Base-by-base conservation (phyloP, 2,888 invertebrate genomes). In the Cryptocheilus praepositus region DNA sequence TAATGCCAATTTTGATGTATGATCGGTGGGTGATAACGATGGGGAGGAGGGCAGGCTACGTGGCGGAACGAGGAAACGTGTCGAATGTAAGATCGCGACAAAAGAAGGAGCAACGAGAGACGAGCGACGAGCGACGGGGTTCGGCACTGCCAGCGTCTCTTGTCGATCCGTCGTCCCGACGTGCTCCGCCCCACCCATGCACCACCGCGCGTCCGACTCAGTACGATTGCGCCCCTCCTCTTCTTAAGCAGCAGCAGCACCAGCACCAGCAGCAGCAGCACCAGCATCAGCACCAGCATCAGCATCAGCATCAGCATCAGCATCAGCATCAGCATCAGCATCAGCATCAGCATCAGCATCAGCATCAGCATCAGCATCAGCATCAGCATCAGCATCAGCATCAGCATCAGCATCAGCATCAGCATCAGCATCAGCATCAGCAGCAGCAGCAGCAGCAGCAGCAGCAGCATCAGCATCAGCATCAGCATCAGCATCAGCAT, bases 81-180 rank as follows among this genome's bases (percentile, higher is more conserved):
- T 3, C 19, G 49, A 49, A n/a, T 5, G 16, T 16, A 16, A 19
- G n/a, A 49, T 11, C 49, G 45, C 45, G 45, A 16, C 3, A 16
- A 45, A 45, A 16, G 45, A 16, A 16, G 16, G 25, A 25, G 25
- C 49, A 16, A 67, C 19, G 45, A 71, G 61, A 66, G 71, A 71
- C 67, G 60, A 76, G 67, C 77, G 76, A 76, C 64, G 73, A 67
- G n/a, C 77, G 76, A 76, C 65, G 74, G 66, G 62, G 70, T 79
- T 76, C 69, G 76, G 64, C 71, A 79, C 79, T 74, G 79, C 76
- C 71, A 76, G 74, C 59, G 64, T 73, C 75, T 71, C 70, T 65
- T 71, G 76, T 61, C 60, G 63, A 49, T 64, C 36, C 64, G 68
- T 68, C 64, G 67, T 68, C 49, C 61, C 74, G 67, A 54, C 70